Percentiles rank a stretch among this genome's conserved stretches.
phyloP scores from a whole-genome alignment of 2,888 invertebrate genomes.

The Nymphalis urticae region DNA sequence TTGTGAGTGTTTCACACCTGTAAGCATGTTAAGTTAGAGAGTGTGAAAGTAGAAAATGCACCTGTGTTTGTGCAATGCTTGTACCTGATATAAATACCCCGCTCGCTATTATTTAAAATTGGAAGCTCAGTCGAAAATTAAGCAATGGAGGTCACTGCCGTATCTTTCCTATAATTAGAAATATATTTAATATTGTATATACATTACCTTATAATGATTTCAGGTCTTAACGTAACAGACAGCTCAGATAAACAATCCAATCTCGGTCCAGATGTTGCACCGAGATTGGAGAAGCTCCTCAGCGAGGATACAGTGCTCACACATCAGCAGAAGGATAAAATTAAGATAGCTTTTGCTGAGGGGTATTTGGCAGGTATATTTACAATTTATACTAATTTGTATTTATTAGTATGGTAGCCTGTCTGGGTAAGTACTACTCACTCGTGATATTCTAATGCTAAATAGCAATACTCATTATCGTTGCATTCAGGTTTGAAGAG shows the following conservation, averaged over 20 bases:
- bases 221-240: slow-evolving; percentile 69
- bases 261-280: slow-evolving; percentile 59
- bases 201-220: slow-evolving; percentile 3
- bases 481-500: too few relatives aligned
- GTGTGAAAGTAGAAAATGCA: too few relatives aligned
- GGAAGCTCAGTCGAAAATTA: too few relatives aligned
- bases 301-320: slow-evolving; percentile 71
- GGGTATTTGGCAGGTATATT: slow-evolving; percentile 89
- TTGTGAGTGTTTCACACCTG: too few relatives aligned
- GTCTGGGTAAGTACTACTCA: too few relatives aligned
- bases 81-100: too few relatives aligned
- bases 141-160: not conserved
- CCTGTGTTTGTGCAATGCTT: too few relatives aligned
- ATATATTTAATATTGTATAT: not conserved
- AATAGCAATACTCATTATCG: too few relatives aligned
- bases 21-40: too few relatives aligned
- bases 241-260: slow-evolving; percentile 65
- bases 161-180: not conserved
- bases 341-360: slow-evolving; percentile 95
- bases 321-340: slow-evolving; percentile 84
- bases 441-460: too few relatives aligned
- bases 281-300: slow-evolving; percentile 73
- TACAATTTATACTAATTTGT: not conserved
- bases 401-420: too few relatives aligned
- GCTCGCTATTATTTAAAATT: too few relatives aligned